Evolutionary conservation across 2,888 invertebrate species (phyloP).

Genomic region (Amorpha juglandis): DNA sequence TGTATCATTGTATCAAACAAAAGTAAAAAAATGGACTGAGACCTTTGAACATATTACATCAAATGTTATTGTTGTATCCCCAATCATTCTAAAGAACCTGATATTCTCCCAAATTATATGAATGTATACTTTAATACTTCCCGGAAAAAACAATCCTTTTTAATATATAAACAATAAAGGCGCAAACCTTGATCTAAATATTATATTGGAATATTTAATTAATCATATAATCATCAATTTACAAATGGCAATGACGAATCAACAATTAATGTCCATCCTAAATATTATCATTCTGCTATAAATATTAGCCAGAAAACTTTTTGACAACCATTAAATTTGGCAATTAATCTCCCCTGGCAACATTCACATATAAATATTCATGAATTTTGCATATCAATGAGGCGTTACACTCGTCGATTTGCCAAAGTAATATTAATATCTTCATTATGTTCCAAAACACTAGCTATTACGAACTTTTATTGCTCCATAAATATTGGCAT

Average conservation of each 20-base stretch:
- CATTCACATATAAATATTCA: slow-evolving; percentile 38
- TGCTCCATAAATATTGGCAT: slow-evolving; percentile 55
- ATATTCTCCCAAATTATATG: no score
- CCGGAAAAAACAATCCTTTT: neutral
- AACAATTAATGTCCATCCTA: neutral
- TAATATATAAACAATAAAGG: neutral
- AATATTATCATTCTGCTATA: neutral
- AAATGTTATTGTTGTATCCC: no score
- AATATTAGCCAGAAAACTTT: neutral
- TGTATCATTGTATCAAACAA: no score
- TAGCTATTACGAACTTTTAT: slow-evolving; percentile 47
- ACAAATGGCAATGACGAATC: neutral
- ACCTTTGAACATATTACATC: no score
- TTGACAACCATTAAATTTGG: neutral
- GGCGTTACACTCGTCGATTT: slow-evolving; percentile 45
- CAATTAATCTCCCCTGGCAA: slow-evolving; percentile 29
- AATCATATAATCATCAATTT: neutral
- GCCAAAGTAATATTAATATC: slow-evolving; percentile 51
- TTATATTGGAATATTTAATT: neutral
- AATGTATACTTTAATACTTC: no score
- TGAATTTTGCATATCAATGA: slow-evolving; percentile 41
- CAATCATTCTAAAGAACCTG: no score
- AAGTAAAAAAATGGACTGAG: no score
- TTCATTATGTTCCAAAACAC: slow-evolving; percentile 49
- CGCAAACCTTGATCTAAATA: neutral